These are phyloP conservation scores for Hydractinia symbiolongicarpus DNA, from an alignment of 30 jellyfish, hydroid and myxozoan genomes.

Conservation along the genomic window DNA sequence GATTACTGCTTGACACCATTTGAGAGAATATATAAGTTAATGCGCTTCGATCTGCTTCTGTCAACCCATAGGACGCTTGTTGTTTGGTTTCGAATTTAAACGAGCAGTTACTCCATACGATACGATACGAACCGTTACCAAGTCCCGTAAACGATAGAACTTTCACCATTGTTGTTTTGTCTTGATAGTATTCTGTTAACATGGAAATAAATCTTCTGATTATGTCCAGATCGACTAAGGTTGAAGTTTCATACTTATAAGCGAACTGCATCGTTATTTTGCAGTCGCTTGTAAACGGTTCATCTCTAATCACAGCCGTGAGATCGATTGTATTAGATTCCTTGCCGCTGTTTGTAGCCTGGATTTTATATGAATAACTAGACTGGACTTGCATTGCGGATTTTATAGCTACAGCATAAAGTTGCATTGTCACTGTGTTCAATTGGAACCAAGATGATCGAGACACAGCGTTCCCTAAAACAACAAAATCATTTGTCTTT, in stretches of 20 bases:
- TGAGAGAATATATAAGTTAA: constrained; percentile 17
- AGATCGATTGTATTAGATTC: constrained; percentile 24
- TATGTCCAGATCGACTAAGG: constrained; percentile 24
- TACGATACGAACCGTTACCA: not conserved
- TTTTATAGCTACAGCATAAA: constrained; percentile 64
- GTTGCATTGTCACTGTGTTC: constrained; percentile 64
- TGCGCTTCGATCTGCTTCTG: constrained; percentile 26
- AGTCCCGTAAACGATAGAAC: not conserved
- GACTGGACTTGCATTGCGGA: constrained; percentile 31
- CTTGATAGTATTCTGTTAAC: constrained; percentile 18
- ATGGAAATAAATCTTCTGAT: constrained; percentile 18
- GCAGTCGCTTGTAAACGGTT: constrained; percentile 79
- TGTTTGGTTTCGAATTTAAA: constrained; percentile 6
- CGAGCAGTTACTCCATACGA: constrained; percentile 37
- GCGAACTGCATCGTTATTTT: constrained; percentile 26
- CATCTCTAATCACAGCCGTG: constrained; percentile 28
- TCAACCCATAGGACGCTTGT: constrained; percentile 22
- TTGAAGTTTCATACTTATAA: constrained; percentile 10
- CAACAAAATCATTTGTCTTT: too few relatives aligned
- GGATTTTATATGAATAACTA: constrained; percentile 28
- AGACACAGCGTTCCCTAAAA: constrained; percentile 12
- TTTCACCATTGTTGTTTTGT: constrained; percentile 5
- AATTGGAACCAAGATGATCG: constrained; percentile 79
- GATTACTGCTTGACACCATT: not conserved
- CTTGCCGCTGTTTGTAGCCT: constrained; percentile 78